phyloP scores from a whole-genome alignment of 2,113 vertebrate species.

The Dicentrarchus labrax region DNA sequence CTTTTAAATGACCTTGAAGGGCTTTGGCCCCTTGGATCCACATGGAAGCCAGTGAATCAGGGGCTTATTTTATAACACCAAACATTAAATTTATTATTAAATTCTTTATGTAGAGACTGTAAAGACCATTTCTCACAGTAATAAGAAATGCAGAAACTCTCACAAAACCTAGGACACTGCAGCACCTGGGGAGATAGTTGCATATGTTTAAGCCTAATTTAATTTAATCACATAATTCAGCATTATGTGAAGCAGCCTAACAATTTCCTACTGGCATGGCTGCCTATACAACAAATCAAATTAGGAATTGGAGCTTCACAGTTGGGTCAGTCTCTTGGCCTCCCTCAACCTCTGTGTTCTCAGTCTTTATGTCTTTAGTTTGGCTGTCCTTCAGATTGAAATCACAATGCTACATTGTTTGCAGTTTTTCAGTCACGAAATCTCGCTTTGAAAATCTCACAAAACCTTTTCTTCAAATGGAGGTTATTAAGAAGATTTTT shows the following conservation, averaged over 20 bases:
- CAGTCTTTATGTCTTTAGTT: not conserved
- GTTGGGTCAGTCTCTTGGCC: not conserved
- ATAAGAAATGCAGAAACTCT: slow-evolving; percentile 1
- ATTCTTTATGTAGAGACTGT: too few relatives aligned
- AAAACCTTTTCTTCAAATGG: not conserved
- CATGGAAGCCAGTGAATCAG: not conserved
- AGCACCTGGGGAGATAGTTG: not conserved
- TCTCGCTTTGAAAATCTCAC: not conserved
- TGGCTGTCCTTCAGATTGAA: not conserved
- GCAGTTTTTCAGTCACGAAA: not conserved
- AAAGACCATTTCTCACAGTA: slow-evolving; percentile 11
- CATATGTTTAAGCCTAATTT: slow-evolving; percentile 13
- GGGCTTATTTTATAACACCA: slow-evolving; percentile 16
- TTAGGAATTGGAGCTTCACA: slow-evolving; percentile 9
- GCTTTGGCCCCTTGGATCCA: slow-evolving; percentile 23
- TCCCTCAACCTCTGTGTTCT: not conserved
- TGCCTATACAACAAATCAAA: slow-evolving; percentile 7
- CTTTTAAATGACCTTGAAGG: slow-evolving; percentile 70
- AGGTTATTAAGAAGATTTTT: too few relatives aligned
- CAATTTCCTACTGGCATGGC: slow-evolving; percentile 6
- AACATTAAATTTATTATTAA: not conserved
- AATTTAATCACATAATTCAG: slow-evolving; percentile 28
- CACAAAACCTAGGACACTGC: not conserved
- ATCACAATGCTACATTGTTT: not conserved
- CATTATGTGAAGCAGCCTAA: not conserved